phyloP scores from a whole-genome alignment of 2,797 vertebrate species.

The Buphagus erythrorhynchus region DNA sequence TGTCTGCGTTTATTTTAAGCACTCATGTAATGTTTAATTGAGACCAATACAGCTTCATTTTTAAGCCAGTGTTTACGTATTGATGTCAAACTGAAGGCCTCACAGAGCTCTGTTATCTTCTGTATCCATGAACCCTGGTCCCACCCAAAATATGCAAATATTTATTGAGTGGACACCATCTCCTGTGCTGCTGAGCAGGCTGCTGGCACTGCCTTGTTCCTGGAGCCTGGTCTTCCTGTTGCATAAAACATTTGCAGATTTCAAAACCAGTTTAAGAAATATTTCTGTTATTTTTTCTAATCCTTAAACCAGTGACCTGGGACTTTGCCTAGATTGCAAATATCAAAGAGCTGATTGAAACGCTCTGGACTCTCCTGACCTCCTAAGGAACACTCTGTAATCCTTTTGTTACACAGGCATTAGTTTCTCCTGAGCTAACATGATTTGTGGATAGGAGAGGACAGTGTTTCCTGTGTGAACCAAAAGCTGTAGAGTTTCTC shows the following conservation, averaged over 20 bases:
- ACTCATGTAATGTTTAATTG: neutral
- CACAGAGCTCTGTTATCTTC: neutral
- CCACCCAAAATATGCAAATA: neutral
- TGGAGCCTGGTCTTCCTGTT: neutral
- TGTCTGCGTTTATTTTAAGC: neutral
- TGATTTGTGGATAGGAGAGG: neutral
- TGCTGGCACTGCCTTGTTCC: neutral
- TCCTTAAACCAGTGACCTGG: neutral
- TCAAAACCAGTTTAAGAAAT: neutral
- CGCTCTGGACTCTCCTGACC: neutral
- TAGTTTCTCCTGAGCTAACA: neutral
- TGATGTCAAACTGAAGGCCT: neutral
- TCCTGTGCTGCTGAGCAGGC: neutral
- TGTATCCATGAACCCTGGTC: neutral
- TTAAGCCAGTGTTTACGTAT: neutral
- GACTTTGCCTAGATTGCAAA: neutral
- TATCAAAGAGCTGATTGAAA: neutral
- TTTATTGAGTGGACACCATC: neutral
- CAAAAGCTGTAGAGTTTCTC: neutral
- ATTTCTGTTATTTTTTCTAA: neutral
- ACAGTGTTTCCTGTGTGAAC: neutral
- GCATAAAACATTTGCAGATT: neutral
- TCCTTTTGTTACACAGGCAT: neutral
- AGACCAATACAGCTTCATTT: neutral
- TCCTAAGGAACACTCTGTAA: neutral